Evolutionary conservation across 64 coral and sea anemone genomes (phyloP).

Genomic region (Hydrozoanthus tunicans): DNA sequence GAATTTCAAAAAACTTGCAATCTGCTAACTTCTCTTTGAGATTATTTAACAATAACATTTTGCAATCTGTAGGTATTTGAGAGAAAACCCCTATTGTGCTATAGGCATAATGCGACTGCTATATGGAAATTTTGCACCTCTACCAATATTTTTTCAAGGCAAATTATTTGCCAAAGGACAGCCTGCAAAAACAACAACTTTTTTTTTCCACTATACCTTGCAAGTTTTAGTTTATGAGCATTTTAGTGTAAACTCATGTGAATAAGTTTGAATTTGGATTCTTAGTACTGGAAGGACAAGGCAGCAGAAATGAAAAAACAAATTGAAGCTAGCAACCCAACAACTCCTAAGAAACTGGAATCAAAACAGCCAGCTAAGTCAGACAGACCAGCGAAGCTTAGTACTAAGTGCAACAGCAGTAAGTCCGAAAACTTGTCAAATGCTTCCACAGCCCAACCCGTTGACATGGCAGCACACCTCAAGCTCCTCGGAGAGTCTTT

Average conservation of each 20-base stretch:
- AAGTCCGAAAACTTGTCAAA: not conserved
- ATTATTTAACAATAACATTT: no score
- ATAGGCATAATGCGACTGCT: no score
- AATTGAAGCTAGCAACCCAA: slow-evolving; percentile 7
- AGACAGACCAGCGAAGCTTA: not conserved
- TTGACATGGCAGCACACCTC: slow-evolving; percentile 87
- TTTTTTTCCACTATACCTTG: no score
- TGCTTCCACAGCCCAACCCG: slow-evolving; percentile 51
- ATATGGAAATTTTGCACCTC: no score
- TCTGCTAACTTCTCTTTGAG: no score
- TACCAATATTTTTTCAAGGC: no score
- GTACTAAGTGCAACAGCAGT: not conserved
- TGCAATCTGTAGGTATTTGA: no score
- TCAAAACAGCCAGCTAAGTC: not conserved
- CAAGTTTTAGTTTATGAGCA: not conserved
- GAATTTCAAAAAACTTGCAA: no score
- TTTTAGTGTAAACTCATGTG: not conserved
- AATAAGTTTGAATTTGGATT: not conserved
- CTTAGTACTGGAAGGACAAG: slow-evolving; percentile 73
- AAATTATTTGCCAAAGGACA: no score
- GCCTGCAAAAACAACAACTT: no score
- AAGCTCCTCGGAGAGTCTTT: slow-evolving; percentile 88
- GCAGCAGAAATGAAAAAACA: slow-evolving; percentile 64
- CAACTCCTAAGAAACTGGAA: not conserved
- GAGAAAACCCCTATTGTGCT: no score